phyloP scores from a whole-genome alignment of 2,113 vertebrate species.

The Thermophis baileyi region DNA sequence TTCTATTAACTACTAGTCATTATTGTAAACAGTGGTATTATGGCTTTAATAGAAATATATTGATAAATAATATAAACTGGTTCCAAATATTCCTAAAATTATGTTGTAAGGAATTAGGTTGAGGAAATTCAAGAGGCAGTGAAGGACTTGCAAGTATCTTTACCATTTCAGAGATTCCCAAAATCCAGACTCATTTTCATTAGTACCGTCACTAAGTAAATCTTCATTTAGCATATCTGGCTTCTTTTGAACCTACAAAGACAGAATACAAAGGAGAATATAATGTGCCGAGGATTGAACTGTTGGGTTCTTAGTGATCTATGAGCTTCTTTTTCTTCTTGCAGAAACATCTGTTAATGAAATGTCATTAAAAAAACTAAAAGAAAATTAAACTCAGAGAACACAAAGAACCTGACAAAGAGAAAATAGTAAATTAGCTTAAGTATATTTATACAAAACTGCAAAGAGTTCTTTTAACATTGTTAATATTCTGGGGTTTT shows the following conservation, averaged over 20 bases:
- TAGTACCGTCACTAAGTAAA: conserved; percentile 85
- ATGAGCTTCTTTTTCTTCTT: not conserved
- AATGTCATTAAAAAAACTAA: not conserved
- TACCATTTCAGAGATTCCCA: conserved; percentile 95
- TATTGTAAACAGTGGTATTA: not conserved
- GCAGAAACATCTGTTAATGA: not conserved
- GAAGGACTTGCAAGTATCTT: not conserved
- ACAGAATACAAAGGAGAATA: not conserved
- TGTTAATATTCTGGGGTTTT: not conserved
- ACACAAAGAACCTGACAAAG: conserved; percentile 10
- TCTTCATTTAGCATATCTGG: conserved; percentile 93
- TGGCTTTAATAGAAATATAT: not conserved
- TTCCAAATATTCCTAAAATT: not conserved
- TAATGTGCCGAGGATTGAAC: not conserved
- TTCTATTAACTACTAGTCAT: not conserved
- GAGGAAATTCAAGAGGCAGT: not conserved
- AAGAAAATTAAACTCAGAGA: not conserved
- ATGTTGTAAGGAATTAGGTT: conserved; percentile 1
- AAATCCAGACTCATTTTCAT: conserved; percentile 88
- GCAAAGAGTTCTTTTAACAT: not conserved
- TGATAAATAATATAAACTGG: not conserved
- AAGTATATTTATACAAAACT: not conserved
- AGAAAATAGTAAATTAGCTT: not conserved
- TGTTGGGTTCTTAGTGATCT: not conserved
- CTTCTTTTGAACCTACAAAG: conserved; percentile 93